phyloP scores from a whole-genome alignment of 1,140 invertebrate genomes.

The Yoshiicerus persimilis region DNA sequence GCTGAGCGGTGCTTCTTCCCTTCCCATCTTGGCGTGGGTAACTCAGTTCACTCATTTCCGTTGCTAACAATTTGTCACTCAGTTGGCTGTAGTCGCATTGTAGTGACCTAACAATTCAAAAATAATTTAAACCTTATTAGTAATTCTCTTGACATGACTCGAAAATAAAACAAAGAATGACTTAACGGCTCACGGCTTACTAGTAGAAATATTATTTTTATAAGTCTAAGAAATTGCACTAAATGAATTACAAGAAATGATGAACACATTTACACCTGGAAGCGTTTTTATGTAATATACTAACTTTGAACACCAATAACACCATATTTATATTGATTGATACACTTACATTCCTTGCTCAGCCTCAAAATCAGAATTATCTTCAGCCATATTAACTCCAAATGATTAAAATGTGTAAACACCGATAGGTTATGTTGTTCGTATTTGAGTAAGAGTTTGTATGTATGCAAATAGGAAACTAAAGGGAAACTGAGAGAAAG shows the following conservation, averaged over 20 bases:
- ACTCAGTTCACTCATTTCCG: conserved; percentile 52
- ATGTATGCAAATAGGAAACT: neutral
- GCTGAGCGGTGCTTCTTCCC: conserved; percentile 64
- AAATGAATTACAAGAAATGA: too few relatives aligned
- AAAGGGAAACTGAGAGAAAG: neutral
- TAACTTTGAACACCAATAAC: neutral
- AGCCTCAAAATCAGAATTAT: neutral
- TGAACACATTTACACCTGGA: too few relatives aligned
- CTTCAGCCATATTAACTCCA: neutral
- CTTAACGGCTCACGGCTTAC: too few relatives aligned
- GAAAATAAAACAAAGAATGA: too few relatives aligned
- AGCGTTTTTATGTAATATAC: neutral
- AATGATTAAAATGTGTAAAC: too few relatives aligned
- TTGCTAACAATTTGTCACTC: conserved; percentile 60
- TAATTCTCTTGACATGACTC: too few relatives aligned
- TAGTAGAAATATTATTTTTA: too few relatives aligned
- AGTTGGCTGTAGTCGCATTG: conserved; percentile 56
- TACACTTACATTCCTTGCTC: neutral
- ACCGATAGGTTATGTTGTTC: too few relatives aligned
- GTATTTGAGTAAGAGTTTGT: neutral
- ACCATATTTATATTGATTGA: neutral
- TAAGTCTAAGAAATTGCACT: too few relatives aligned
- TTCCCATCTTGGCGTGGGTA: neutral
- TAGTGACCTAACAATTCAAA: neutral
- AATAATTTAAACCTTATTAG: too few relatives aligned